A percentile compares a stretch with the other conserved stretches of the same genome.
Conservation (phyloP, 2,888 invertebrate genomes). For the Drosophila atripex region DNA sequence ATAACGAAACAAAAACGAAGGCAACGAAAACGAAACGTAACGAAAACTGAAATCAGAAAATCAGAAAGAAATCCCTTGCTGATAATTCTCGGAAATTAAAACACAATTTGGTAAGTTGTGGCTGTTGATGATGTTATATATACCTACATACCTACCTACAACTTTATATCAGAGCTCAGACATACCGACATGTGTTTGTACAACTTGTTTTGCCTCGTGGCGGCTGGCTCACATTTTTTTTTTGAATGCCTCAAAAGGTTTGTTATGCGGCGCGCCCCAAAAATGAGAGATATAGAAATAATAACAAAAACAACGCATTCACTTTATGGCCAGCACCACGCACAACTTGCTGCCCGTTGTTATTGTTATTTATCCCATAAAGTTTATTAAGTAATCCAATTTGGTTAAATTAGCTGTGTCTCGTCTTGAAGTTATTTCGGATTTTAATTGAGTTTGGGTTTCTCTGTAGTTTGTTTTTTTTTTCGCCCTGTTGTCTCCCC, state of each 20-base stretch:
- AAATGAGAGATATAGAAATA: constrained; percentile 40
- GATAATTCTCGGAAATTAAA: constrained; percentile 81
- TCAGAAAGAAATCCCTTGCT: constrained; percentile 50
- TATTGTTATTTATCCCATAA: constrained; percentile 76
- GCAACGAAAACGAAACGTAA: constrained; percentile 19
- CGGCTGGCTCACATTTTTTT: constrained; percentile 39
- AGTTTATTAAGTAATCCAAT: constrained; percentile 82
- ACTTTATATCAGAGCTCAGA: constrained; percentile 1
- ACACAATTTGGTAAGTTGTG: constrained; percentile 69
- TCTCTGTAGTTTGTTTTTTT: constrained; percentile 1
- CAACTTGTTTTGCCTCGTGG: constrained; percentile 62
- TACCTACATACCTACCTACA: constrained; percentile 9
- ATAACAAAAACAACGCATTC: constrained; percentile 51
- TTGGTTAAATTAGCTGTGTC: constrained; percentile 81
- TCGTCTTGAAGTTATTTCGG: constrained; percentile 26
- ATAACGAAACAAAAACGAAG: constrained; percentile 39
- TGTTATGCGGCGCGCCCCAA: constrained; percentile 71
- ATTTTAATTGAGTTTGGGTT: constrained; percentile 52
- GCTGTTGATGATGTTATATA: constrained; percentile 46
- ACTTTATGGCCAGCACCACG: constrained; percentile 60
- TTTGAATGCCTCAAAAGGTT: constrained; percentile 75
- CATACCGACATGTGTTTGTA: constrained; percentile 44
- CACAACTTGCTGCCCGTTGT: constrained; percentile 48
- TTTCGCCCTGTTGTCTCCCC: not conserved
- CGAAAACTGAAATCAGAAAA: constrained; percentile 21